Evolutionary conservation across 2,797 vertebrate genomes (phyloP).

Genomic region (Euthynnus affinis): DNA sequence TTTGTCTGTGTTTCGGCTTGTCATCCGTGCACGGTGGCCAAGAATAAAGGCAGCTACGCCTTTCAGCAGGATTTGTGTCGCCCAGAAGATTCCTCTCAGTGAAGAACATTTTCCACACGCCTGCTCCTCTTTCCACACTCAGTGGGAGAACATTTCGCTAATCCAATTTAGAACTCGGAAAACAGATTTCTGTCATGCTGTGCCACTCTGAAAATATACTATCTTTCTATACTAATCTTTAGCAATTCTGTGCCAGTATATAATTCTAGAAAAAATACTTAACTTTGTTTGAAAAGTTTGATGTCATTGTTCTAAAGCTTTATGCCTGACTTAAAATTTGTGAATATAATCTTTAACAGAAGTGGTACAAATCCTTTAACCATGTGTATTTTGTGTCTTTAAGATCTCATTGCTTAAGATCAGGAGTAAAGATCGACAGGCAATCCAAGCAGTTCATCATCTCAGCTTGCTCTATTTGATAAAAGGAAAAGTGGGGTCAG

Average conservation of each 20-base stretch:
- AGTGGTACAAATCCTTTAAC: background rate
- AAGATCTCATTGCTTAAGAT: background rate
- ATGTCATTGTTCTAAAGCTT: background rate
- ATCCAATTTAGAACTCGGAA: conserved; percentile 71
- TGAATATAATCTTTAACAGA: background rate
- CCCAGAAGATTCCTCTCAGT: conserved; percentile 65
- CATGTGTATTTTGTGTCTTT: background rate
- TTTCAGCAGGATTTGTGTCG: conserved; percentile 72
- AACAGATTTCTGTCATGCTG: conserved; percentile 59
- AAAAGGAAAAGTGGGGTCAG: conserved; percentile 24
- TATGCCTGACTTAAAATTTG: background rate
- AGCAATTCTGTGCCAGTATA: background rate
- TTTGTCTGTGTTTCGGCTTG: conserved; percentile 43
- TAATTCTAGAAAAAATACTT: background rate
- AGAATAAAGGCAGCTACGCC: conserved; percentile 63
- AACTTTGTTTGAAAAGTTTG: conserved; percentile 4
- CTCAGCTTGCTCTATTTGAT: conserved; percentile 14
- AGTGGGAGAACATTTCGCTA: conserved; percentile 64
- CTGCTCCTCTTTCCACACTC: conserved; percentile 59
- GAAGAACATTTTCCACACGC: conserved; percentile 66
- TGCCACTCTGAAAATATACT: conserved; percentile 32
- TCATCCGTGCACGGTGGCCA: conserved; percentile 50
- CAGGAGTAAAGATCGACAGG: background rate
- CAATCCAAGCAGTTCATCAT: background rate
- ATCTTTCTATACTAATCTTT: conserved; percentile 12